These are phyloP conservation scores for Malurus elegans DNA, from an alignment of 2,113 vertebrate species.

Conservation along the genomic window DNA sequence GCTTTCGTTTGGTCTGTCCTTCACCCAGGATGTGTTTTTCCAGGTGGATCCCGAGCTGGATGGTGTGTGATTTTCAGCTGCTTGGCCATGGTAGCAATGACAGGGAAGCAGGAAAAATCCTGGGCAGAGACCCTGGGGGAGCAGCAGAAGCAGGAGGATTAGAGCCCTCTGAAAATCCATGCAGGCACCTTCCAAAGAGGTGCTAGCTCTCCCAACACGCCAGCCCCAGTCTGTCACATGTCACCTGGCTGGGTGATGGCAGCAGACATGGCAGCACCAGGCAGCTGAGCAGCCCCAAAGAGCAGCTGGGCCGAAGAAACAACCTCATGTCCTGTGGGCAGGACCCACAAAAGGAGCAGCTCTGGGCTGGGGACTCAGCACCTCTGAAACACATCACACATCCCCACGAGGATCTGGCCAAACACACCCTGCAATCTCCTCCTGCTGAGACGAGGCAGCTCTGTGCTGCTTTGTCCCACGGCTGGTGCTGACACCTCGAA, in stretches of 20 bases:
- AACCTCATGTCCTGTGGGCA: neutral
- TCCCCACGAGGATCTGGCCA: neutral
- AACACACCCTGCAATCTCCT: neutral
- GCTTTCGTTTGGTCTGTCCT: neutral
- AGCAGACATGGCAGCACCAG: neutral
- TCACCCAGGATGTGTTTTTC: neutral
- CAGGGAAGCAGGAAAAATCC: neutral
- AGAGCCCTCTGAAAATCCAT: neutral
- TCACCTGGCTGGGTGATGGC: neutral
- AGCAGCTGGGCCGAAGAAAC: neutral
- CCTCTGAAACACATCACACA: neutral
- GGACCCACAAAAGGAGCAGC: neutral
- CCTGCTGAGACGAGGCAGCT: neutral
- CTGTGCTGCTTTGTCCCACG: neutral
- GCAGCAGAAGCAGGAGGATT: neutral
- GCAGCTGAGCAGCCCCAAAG: neutral
- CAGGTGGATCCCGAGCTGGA: neutral
- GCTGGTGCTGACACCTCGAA: neutral
- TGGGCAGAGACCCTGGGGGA: neutral
- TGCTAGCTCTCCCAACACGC: accelerated
- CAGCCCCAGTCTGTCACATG: neutral
- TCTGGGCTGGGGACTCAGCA: neutral
- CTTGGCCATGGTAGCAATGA: accelerated
- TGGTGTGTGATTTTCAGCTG: neutral
- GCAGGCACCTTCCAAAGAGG: neutral